These are phyloP conservation scores for Boulengeromyrus knoepffleri DNA, from an alignment of 2,113 vertebrate genomes.

Conservation along the genomic window DNA sequence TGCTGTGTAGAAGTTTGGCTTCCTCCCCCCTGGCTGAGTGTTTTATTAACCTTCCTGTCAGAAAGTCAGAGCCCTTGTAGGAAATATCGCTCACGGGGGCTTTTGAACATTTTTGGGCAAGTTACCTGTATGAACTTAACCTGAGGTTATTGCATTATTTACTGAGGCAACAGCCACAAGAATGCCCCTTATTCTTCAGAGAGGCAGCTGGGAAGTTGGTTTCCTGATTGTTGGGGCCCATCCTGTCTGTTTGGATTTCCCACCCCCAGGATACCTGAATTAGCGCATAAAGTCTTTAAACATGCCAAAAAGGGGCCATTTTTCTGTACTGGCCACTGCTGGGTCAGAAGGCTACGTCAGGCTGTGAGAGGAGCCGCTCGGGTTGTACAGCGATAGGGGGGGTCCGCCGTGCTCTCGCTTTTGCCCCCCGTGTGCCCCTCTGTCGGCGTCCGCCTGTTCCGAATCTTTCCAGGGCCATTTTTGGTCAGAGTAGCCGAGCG, in stretches of 20 bases:
- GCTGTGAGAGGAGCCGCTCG: background rate
- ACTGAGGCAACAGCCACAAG: background rate
- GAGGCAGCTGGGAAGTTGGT: background rate
- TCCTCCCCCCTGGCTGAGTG: slow-evolving; percentile 44
- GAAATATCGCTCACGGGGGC: slow-evolving; percentile 36
- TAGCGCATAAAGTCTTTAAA: background rate
- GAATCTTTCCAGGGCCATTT: slow-evolving; percentile 11
- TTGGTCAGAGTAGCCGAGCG: slow-evolving; percentile 5
- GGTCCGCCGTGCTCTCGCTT: background rate
- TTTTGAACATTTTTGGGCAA: background rate
- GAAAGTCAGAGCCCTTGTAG: slow-evolving; percentile 46
- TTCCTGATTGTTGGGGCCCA: background rate
- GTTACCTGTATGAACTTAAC: background rate
- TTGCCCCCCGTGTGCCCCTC: background rate
- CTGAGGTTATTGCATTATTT: background rate
- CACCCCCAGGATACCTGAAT: background rate
- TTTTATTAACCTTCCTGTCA: slow-evolving; percentile 63
- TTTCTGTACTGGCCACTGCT: background rate
- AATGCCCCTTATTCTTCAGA: background rate
- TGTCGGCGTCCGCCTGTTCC: background rate
- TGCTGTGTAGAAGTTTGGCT: slow-evolving; percentile 39
- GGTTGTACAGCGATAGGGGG: background rate
- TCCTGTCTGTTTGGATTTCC: background rate
- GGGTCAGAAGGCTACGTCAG: background rate
- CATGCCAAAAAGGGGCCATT: background rate